Evolutionary conservation across 2,113 vertebrate genomes (phyloP), one percentile per base, ranked within the genome.

Genomic region (Pagrus major): DNA sequence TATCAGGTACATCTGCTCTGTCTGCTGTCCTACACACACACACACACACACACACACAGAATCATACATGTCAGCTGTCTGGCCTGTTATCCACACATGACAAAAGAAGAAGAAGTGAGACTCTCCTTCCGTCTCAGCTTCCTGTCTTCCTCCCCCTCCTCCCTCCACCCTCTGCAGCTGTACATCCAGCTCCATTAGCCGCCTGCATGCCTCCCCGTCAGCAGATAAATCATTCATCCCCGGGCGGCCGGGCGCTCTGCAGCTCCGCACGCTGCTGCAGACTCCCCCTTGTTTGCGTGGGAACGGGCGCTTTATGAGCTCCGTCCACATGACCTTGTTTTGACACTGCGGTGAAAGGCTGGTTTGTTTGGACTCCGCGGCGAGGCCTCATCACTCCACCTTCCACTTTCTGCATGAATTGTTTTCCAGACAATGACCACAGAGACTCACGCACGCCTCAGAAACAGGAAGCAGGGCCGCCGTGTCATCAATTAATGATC

Each of bases 181-280:
- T n/a, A 78, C 73, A 49, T 83, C 71, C 70, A 78, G n/a, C 73
- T 75, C 80, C 83, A 73, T 86, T 71, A 84, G 71, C 83, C 65
- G 69, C 76, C 68, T 51, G 71, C 18, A 5, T 0, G 65, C 33
- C 35, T 73, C 70, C 54, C 75, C 70, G 66, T 60, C 80, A 52
- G 80, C 80, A 84, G 85, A 90, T 88, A 81, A 84, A 88, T 90
- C 88, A 86, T 75, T 84, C 80, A 88, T 83, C 73, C 76, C 85
- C 20, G 27, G 41, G 76, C 61, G 51, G 65, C 64, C 6, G 18
- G 39, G 25, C 42, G 27, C 64, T 71, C 71, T 55, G 65, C 65
- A 46, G 49, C 35, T 18, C 65, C 3, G 64, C 73, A 20, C 23
- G 41, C 59, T 55, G 65, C 81, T 69, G 80, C 77, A 76, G 49